These are phyloP conservation scores for Thysanoteuthis rhombus DNA, from an alignment of 2,888 invertebrate genomes.

Conservation along the genomic window DNA sequence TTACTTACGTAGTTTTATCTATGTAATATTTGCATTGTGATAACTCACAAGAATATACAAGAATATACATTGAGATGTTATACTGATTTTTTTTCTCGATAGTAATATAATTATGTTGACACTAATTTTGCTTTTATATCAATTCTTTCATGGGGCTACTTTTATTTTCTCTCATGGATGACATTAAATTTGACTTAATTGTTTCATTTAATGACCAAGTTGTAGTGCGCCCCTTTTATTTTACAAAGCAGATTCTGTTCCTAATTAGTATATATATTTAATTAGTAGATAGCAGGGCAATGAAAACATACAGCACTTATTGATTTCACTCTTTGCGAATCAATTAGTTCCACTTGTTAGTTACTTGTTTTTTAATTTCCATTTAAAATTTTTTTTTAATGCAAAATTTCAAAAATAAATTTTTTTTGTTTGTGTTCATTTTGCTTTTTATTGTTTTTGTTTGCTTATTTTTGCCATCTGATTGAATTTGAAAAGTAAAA, in stretches of 20 bases:
- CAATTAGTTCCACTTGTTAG: background rate
- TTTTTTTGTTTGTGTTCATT: background rate
- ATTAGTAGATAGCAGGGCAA: background rate
- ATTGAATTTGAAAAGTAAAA: constrained; percentile 14
- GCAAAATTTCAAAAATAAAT: background rate
- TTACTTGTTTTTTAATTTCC: background rate
- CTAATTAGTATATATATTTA: constrained; percentile 13
- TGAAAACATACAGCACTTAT: background rate
- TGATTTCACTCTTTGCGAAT: background rate
- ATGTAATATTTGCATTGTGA: background rate
- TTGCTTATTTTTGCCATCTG: background rate
- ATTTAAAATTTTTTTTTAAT: background rate
- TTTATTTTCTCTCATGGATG: background rate
- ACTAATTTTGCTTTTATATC: too few species aligned
- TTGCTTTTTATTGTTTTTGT: constrained; percentile 12
- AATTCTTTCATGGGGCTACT: background rate
- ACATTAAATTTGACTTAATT: background rate
- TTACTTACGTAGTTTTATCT: background rate
- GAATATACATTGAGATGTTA: too few species aligned
- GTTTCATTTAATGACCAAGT: background rate
- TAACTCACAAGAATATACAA: background rate
- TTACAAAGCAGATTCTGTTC: background rate
- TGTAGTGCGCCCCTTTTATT: background rate
- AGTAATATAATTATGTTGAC: too few species aligned
- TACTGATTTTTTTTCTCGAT: too few species aligned